phyloP scores from a whole-genome alignment of 2,113 vertebrate species.

The Accipiter virgatus region DNA sequence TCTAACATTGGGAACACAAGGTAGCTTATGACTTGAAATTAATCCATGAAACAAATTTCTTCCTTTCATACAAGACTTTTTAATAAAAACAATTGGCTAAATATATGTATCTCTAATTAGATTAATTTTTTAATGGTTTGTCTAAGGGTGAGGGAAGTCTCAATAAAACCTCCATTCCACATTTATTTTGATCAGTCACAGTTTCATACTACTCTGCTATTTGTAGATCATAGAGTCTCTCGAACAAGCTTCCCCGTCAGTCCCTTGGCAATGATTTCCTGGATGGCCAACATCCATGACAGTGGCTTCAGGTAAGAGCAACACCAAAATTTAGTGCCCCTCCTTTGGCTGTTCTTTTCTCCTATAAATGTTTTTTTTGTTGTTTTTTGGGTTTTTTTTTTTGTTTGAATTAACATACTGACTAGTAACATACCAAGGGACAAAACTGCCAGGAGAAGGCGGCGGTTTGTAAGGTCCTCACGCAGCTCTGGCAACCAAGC shows the following conservation, averaged over 20 bases:
- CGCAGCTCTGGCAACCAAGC: background rate
- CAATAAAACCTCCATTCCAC: background rate
- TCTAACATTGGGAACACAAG: background rate
- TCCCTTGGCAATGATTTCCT: background rate
- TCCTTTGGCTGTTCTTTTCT: background rate
- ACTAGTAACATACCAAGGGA: background rate
- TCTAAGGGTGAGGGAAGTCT: background rate
- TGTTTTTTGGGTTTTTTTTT: no score
- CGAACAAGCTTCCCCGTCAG: background rate
- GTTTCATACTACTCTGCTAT: background rate
- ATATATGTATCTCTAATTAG: background rate
- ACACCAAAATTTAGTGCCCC: accelerated
- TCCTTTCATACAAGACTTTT: background rate
- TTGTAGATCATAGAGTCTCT: background rate
- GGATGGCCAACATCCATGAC: background rate
- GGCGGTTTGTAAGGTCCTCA: background rate
- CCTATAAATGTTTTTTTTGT: background rate
- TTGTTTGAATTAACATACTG: background rate
- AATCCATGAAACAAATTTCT: background rate
- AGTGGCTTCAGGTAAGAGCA: background rate
- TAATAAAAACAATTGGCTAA: background rate
- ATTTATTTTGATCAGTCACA: background rate
- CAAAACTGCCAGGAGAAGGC: background rate
- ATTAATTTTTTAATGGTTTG: background rate
- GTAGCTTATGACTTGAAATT: background rate